Percentiles rank a stretch among this genome's conserved stretches.
phyloP scores from a whole-genome alignment of 37 sponge, comb jelly and placozoan genomes.

The Cladorhizidae sp. region DNA sequence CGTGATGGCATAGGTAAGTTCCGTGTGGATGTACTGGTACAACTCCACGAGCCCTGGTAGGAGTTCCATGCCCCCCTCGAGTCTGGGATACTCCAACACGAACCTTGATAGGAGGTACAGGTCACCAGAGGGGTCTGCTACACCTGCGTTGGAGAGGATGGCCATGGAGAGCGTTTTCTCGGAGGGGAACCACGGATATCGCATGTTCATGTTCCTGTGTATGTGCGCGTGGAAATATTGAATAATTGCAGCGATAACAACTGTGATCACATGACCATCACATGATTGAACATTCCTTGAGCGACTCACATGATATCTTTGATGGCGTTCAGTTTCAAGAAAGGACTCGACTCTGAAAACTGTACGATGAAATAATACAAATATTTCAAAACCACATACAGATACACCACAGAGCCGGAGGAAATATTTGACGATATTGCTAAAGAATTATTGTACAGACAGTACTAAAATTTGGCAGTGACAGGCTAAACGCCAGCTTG shows the following conservation, averaged over 20 bases:
- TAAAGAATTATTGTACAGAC: no score
- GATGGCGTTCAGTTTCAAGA: not conserved
- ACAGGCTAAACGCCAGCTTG: no score
- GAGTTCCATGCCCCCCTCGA: conserved; percentile 56
- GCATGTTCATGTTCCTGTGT: conserved; percentile 36
- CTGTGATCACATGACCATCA: not conserved
- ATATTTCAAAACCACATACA: not conserved
- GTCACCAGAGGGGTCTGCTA: conserved; percentile 4
- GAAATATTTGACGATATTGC: no score
- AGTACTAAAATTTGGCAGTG: no score
- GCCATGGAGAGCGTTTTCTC: conserved; percentile 41
- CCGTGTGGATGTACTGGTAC: conserved; percentile 78
- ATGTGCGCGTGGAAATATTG: not conserved
- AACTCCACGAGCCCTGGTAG: conserved; percentile 84
- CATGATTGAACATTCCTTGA: no score
- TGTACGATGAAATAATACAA: not conserved
- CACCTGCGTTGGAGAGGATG: conserved; percentile 34
- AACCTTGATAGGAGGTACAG: conserved; percentile 50
- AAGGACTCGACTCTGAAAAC: conserved; percentile 14
- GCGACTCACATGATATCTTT: conserved; percentile 12
- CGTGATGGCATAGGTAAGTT: conserved; percentile 69
- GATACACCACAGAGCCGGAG: no score
- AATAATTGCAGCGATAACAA: not conserved
- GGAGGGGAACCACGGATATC: conserved; percentile 57
- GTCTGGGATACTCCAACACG: conserved; percentile 45